Conservation (phyloP, 2,113 vertebrate species). For the Rhizomys pruinosus region DNA sequence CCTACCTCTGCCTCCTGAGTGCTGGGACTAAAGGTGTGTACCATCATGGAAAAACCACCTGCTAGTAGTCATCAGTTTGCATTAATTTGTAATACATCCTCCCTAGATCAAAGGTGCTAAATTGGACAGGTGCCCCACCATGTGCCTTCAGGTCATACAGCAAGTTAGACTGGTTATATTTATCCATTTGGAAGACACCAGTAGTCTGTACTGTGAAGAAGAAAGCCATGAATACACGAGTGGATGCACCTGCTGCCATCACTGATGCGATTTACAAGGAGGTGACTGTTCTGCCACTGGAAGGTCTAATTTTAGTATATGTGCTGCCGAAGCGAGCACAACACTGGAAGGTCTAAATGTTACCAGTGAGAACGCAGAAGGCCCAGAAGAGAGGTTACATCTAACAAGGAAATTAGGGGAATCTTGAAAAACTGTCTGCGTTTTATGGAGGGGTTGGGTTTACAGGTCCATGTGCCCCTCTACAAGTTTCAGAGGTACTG, state of each 20-base stretch:
- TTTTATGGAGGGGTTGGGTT: too few relatives aligned
- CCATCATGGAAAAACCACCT: neutral
- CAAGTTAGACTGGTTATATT: neutral
- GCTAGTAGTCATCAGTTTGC: neutral
- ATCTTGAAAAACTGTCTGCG: neutral
- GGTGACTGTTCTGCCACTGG: neutral
- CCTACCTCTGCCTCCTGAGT: too few relatives aligned
- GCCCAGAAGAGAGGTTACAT: neutral
- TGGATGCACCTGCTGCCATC: neutral
- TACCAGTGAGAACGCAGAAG: neutral
- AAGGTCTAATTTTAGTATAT: too few relatives aligned
- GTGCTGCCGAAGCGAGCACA: too few relatives aligned
- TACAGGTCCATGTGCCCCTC: too few relatives aligned
- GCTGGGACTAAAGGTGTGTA: too few relatives aligned
- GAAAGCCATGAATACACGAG: neutral
- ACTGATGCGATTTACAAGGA: neutral
- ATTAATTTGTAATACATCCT: neutral
- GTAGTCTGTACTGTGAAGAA: neutral
- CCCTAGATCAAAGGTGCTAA: neutral
- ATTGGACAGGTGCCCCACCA: neutral
- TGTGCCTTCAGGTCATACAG: neutral
- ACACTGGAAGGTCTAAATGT: neutral
- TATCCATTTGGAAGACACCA: neutral
- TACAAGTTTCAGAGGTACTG: neutral
- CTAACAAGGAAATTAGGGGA: neutral